Base-by-base conservation (phyloP, 2,888 invertebrate genomes). In the Xestoiulus laeticollis region DNA sequence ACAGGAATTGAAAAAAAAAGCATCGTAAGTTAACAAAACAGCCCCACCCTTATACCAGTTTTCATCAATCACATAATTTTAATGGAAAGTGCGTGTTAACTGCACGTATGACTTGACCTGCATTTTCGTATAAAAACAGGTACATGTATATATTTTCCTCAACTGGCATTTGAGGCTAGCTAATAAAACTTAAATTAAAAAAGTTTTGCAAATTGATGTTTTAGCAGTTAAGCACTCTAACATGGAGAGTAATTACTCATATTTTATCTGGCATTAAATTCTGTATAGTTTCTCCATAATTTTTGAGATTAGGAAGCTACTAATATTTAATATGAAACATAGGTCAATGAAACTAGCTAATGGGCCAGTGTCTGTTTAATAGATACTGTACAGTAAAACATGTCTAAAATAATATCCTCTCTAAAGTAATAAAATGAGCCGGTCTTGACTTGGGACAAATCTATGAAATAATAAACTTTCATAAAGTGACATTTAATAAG, bases 21-120 rank as follows among this genome's bases (percentile, higher is more conserved):
- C 3, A 59, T 16, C 48, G 43, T 16, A 59, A 19, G 19, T 3
- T 6, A 59, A n/a, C n/a, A 78, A 78, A 78, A 78, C 78, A 78
- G 30, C 78, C 78, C 78, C 78, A 78, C 78, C 78, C 78, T 30
- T 22, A 26, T 26, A 26, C 6, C 78, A 78, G 78, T 78, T 78
- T 78, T 30, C 78, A 78, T 78, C 78, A 78, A 78, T 78, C 78
- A 78, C 59, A 78, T 14, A 78, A 78, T 26, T 30, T 26, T 78
- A 30, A 78, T 30, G 78, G 78, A 78, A 30, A 30, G 26, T 78
- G 78, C 78, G 78, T 78, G 78, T 78, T 78, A 78, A 78, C 30
- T 1, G 68, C 68, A 68, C 68, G 68, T 26, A 26, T 8, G 78
- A 22, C 78, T 78, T 78, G 78, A 78, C 78, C 30, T 16, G 30